Base-by-base conservation (phyloP, 2,888 invertebrate genomes). In the Epirrita christyi region DNA sequence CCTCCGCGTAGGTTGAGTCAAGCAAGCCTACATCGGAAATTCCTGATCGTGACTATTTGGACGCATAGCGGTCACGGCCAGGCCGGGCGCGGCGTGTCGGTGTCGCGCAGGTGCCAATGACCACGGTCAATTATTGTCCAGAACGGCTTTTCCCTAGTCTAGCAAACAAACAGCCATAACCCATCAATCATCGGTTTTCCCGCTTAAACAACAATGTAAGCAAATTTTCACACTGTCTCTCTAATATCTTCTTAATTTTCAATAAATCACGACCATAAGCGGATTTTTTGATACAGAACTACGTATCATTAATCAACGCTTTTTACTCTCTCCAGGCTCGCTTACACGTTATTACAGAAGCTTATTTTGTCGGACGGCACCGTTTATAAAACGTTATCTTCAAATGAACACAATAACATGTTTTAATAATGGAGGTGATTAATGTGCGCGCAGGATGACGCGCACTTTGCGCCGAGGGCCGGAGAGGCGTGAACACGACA, bases 351-450 rank as follows among this genome's bases (percentile, higher is more conserved):
- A 86, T 90, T 90, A 92, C 87, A 88, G 86, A 78, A 90, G 89
- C 88, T 91, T 90, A 90, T 86, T 84, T 83, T 87, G 88, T 89
- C 78, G 85, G 88, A 92, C 88, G 88, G 86, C 86, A 90, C 89
- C 90, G 91, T 91, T 91, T 91, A 92, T 89, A 89, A 88, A 83
- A 76, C 83, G 90, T 86, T 91, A 90, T 91, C 91, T 92, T 87
- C 85, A 83, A 88, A 89, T 87, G 88, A 88, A 83, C 88, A 91
- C 88, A 92, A 91, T 91, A 90, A 91, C 86, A 86, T 85, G 85
- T 89, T 89, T n/a, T 88, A 86, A 91, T 92, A 92, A 92, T 88
- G 84, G 88, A 79, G 70, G 83, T 91, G 92, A 92, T 91, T 91
- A 90, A 92, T 92, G 92, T 86, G 85, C 82, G 72, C 48, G 76